A percentile compares a stretch with the other conserved stretches of the same genome.
Conservation (phyloP, 2,888 invertebrate species). For the Melinaea menophilus region DNA sequence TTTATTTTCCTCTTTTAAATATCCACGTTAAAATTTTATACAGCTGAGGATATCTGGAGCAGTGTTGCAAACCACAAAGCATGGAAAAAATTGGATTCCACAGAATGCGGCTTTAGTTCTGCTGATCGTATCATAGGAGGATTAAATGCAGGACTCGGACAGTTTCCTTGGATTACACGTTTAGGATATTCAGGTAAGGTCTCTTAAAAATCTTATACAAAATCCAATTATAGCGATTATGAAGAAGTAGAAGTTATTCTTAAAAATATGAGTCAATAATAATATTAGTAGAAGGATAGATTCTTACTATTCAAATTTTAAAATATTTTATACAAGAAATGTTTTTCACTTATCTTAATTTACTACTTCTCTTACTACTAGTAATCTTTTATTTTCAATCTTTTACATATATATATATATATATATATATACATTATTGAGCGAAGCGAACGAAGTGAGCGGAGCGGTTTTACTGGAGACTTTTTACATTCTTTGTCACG, state of each 20-base stretch:
- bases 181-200: slow-evolving; percentile 70
- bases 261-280: slow-evolving; percentile 1
- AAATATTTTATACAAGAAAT: too few species aligned
- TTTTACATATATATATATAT: too few species aligned
- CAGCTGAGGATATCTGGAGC: slow-evolving; percentile 12
- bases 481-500: too few species aligned
- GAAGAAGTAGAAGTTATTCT: neutral
- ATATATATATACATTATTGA: too few species aligned
- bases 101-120: slow-evolving; percentile 77
- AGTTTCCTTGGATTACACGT: slow-evolving; percentile 81
- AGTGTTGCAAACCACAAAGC: slow-evolving; percentile 51
- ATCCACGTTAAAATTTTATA: too few species aligned
- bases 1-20: neutral
- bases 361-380: too few species aligned
- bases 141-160: slow-evolving; percentile 75
- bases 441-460: too few species aligned
- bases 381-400: too few species aligned
- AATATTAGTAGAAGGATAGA: too few species aligned
- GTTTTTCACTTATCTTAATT: too few species aligned
- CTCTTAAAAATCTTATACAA: neutral
- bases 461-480: too few species aligned
- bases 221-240: neutral
- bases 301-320: too few species aligned
- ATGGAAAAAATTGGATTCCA: slow-evolving; percentile 65
- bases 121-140: slow-evolving; percentile 81